Evolutionary conservation across 2,888 invertebrate species (phyloP), one percentile per base, ranked within the genome.

Genomic region (Drosophila testacea): DNA sequence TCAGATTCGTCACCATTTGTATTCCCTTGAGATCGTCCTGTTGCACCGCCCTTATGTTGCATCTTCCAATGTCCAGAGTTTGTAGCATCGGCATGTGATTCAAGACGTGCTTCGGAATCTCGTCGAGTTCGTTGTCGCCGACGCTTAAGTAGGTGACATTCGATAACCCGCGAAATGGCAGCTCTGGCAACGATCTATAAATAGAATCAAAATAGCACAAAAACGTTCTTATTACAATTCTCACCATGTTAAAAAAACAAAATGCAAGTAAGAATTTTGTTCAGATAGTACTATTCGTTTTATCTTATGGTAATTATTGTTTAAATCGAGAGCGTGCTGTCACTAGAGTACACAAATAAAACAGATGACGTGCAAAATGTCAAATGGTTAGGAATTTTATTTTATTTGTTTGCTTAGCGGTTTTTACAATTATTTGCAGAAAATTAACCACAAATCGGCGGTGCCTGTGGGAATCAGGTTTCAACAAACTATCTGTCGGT

Each of bases 31-130:
- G 95, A 89, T 96, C 96, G 56, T 95, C 94, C 74, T 95, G 94
- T 32, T 95, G 94, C 57, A 98, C 94, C 55, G 95, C 94, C 67
- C 94, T 94, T 79, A 98, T 95, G 79, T 95, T 95, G 89, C 97
- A 96, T 77, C 97, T 94, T 79, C 96, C 96, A 66, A 98, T 93
- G 92, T 97, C 97, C 69, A 98, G 93, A 1, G 96, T 96, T 89
- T 95, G 95, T 64, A 98, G 94, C 77, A 95, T 94, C 1, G 96
- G 96, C 92, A 97, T 94, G 88, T 96, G 95, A 56, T 95, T 94
- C 67, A 97, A 93, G 48, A 97, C 94, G 75, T 96, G 95, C 51
- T 95, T 94, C 4, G 97, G 97, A 92, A 97, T 95, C 82, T 95
- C 94, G 39, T 94, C 93, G 74, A 98, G 93, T 56, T 94, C 94